Conservation (phyloP, 2,888 invertebrate species). For the Neoscelio sp. region DNA sequence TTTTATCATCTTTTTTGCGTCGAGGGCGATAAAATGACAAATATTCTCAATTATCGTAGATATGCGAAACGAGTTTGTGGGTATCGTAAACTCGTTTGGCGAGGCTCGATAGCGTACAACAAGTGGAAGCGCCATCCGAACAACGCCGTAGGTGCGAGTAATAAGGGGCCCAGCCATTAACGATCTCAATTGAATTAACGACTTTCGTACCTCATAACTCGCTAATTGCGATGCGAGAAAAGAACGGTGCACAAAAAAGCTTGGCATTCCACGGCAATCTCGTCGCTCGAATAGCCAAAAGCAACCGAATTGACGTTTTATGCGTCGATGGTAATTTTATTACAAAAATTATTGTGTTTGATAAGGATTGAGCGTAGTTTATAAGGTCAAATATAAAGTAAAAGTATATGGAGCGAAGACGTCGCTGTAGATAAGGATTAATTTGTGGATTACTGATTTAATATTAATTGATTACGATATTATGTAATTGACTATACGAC, state of each 20-base stretch:
- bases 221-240: slow-evolving; percentile 77
- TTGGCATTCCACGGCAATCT: slow-evolving; percentile 16
- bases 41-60: slow-evolving; percentile 65
- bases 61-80: slow-evolving; percentile 62
- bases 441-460: no score
- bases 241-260: slow-evolving; percentile 47
- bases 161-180: slow-evolving; percentile 75
- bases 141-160: slow-evolving; percentile 74
- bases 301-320: neutral
- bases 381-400: no score
- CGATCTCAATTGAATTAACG: slow-evolving; percentile 80
- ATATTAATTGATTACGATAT: no score
- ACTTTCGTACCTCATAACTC: slow-evolving; percentile 78
- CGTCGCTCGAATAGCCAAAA: slow-evolving; percentile 11
- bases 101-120: slow-evolving; percentile 55
- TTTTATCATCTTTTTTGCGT: slow-evolving; percentile 45
- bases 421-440: no score
- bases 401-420: no score
- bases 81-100: slow-evolving; percentile 63
- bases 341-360: no score
- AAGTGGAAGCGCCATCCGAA: slow-evolving; percentile 63
- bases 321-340: no score
- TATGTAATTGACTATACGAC: no score
- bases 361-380: no score
- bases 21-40: slow-evolving; percentile 63